These are phyloP conservation scores for Panorpa germanica DNA, from an alignment of 2,888 invertebrate species.

Conservation along the genomic window DNA sequence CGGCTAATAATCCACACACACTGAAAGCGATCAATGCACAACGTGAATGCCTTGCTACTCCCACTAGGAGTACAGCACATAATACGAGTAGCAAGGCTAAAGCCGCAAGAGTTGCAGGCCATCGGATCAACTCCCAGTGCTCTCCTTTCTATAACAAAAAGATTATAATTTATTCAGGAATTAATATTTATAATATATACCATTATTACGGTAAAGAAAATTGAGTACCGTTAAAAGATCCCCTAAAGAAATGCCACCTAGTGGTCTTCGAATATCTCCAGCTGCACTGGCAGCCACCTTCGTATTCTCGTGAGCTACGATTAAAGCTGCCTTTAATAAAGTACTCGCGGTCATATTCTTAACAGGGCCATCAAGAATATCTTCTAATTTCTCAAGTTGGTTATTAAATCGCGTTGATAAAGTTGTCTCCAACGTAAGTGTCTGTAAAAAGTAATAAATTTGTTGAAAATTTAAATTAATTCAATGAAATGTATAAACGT, in stretches of 20 bases:
- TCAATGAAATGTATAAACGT: slow-evolving; percentile 4
- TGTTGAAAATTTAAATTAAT: slow-evolving; percentile 1
- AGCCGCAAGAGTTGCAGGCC: slow-evolving; percentile 80
- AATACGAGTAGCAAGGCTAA: slow-evolving; percentile 70
- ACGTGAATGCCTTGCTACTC: slow-evolving; percentile 73
- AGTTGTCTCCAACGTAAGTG: slow-evolving; percentile 55
- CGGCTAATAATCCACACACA: slow-evolving; percentile 69
- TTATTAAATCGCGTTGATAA: slow-evolving; percentile 48
- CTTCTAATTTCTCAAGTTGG: slow-evolving; percentile 50
- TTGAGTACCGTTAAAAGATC: slow-evolving; percentile 27
- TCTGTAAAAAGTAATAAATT: slow-evolving; percentile 24
- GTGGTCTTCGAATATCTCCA: slow-evolving; percentile 51
- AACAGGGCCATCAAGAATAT: slow-evolving; percentile 58
- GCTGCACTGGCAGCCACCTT: slow-evolving; percentile 57
- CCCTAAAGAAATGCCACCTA: slow-evolving; percentile 50
- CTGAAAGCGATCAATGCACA: slow-evolving; percentile 81
- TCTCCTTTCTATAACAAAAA: slow-evolving; percentile 37
- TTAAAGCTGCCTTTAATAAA: slow-evolving; percentile 46
- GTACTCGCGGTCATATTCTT: slow-evolving; percentile 60
- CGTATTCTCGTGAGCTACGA: slow-evolving; percentile 52
- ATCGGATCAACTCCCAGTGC: slow-evolving; percentile 56
- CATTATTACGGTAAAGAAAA: slow-evolving; percentile 3
- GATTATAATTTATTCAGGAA: slow-evolving; percentile 7
- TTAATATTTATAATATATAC: slow-evolving; percentile 7
- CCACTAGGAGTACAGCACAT: slow-evolving; percentile 76